A percentile compares a stretch with the other conserved stretches of the same genome.
Conservation (phyloP, 37 sponge, comb jelly and placozoan species). For the Diacarnus erythraeanus region DNA sequence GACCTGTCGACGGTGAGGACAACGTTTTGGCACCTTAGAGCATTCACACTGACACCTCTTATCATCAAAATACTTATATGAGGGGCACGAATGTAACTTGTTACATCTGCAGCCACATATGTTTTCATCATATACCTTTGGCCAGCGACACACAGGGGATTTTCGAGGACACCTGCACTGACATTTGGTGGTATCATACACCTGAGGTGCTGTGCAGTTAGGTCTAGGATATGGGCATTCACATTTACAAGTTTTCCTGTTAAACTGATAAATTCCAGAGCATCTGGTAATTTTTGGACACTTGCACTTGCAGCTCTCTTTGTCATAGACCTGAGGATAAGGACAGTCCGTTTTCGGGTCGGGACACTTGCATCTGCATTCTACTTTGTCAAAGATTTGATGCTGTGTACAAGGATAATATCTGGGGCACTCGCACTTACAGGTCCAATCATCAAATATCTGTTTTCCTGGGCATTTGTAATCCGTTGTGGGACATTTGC, state of each 20-base stretch:
- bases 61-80: constrained; percentile 2
- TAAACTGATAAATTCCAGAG: background rate
- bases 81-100: background rate
- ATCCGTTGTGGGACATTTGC: no score
- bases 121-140: constrained; percentile 18
- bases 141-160: constrained; percentile 1
- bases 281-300: constrained; percentile 1
- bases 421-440: constrained; percentile 7
- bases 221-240: background rate
- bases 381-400: background rate
- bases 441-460: no score
- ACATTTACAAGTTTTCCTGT: constrained; percentile 23
- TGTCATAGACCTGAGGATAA: background rate
- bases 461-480: no score
- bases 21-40: background rate
- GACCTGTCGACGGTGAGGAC: background rate
- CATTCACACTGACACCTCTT: constrained; percentile 9
- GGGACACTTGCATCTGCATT: background rate
- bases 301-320: background rate
- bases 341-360: background rate
- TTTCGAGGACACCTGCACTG: constrained; percentile 14
- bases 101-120: constrained; percentile 45
- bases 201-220: constrained; percentile 11
- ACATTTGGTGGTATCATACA: constrained; percentile 10
- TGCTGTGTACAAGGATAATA: background rate